A percentile compares a stretch with the other conserved stretches of the same genome.
Conservation (phyloP, 2,113 vertebrate genomes). For the Bos indicus region DNA sequence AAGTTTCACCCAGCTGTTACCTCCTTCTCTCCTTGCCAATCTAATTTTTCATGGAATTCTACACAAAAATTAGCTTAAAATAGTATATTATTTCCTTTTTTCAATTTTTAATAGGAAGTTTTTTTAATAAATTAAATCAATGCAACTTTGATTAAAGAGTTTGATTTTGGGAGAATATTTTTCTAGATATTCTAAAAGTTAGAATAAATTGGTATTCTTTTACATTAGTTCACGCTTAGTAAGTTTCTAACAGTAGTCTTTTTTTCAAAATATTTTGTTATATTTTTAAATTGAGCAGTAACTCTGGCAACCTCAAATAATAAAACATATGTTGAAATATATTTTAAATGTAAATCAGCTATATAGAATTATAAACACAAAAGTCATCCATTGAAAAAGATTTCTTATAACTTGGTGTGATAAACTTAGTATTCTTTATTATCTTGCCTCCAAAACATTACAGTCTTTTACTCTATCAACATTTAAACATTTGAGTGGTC, state of each 20-base stretch:
- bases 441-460: neutral
- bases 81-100: neutral
- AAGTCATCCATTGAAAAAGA: neutral
- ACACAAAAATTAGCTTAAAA: neutral
- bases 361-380: neutral
- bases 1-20: neutral
- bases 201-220: neutral
- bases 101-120: neutral
- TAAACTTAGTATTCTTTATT: neutral
- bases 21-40: neutral
- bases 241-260: neutral
- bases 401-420: neutral
- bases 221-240: neutral
- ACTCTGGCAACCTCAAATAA: neutral
- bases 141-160: neutral
- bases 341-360: neutral
- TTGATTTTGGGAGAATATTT: neutral
- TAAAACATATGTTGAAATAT: neutral
- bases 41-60: neutral
- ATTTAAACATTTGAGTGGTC: neutral
- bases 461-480: neutral
- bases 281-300: neutral
- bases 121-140: neutral
- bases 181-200: neutral
- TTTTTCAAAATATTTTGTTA: neutral